Percentiles rank a stretch among this genome's conserved stretches.
phyloP scores from a whole-genome alignment of 2,113 vertebrate species.

The Abramis brama region DNA sequence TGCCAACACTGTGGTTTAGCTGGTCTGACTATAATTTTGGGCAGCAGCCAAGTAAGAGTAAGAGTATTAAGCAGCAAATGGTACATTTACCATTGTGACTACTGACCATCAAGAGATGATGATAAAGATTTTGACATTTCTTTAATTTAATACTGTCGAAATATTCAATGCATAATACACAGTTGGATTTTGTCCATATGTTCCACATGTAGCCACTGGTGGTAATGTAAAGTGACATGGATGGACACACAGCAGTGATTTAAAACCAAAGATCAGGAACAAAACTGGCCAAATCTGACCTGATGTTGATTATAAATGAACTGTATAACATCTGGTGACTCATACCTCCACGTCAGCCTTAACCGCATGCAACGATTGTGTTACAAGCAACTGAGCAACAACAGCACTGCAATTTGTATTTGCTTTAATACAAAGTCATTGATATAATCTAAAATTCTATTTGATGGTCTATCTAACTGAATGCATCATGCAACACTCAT shows the following conservation, averaged over 20 bases:
- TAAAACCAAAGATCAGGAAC: neutral
- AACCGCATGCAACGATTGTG: neutral
- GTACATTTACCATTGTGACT: conserved; percentile 18
- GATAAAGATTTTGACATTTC: neutral
- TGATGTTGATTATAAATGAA: neutral
- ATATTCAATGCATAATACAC: neutral
- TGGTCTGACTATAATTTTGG: conserved; percentile 64
- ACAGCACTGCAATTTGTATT: neutral
- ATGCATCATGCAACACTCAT: neutral
- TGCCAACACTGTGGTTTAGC: conserved; percentile 66
- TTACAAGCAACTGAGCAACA: neutral
- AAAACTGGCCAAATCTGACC: conserved; percentile 1
- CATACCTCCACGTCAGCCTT: conserved; percentile 17
- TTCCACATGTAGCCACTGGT: neutral
- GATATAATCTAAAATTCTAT: neutral
- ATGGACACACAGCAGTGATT: neutral
- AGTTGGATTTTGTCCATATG: neutral
- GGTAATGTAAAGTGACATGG: neutral
- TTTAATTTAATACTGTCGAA: neutral
- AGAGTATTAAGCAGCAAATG: conserved; percentile 31
- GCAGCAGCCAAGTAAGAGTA: conserved; percentile 53
- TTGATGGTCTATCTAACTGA: neutral
- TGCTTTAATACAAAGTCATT: neutral
- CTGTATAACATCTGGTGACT: conserved; percentile 1
- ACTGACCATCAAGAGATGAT: conserved; percentile 18